A percentile compares a stretch with the other conserved stretches of the same genome.
Evolutionary conservation across 2,797 vertebrate species (phyloP).

Genomic region (Halcyon leucocephala): DNA sequence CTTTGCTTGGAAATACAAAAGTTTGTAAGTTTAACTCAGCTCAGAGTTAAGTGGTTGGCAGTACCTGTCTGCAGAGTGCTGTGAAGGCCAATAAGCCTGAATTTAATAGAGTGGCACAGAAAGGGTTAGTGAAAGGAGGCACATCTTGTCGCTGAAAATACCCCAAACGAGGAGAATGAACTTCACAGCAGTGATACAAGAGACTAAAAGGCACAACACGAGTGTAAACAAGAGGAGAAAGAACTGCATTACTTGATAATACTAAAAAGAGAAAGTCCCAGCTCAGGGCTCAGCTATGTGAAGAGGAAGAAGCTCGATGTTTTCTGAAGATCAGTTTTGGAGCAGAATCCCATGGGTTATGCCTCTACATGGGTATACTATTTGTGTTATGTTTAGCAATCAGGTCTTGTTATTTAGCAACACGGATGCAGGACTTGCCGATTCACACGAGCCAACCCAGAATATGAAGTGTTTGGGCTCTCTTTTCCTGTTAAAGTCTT

Average conservation of each 20-base stretch:
- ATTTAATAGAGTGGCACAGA: slow-evolving; percentile 35
- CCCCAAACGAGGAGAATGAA: slow-evolving; percentile 48
- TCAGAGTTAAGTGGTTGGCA: slow-evolving; percentile 5
- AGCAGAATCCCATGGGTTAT: slow-evolving; percentile 41
- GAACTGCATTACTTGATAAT: not conserved
- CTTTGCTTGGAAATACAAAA: not conserved
- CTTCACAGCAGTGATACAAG: slow-evolving; percentile 53
- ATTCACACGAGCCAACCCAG: slow-evolving; percentile 55
- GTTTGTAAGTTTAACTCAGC: not conserved
- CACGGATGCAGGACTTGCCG: slow-evolving; percentile 47
- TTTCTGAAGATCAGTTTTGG: not conserved
- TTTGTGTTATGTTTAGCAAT: slow-evolving; percentile 36
- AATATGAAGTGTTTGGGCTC: slow-evolving; percentile 59
- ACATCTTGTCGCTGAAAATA: slow-evolving; percentile 25
- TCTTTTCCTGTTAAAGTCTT: slow-evolving; percentile 64
- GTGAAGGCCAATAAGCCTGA: not conserved
- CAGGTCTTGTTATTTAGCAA: slow-evolving; percentile 39
- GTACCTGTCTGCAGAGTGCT: not conserved
- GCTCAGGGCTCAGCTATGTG: slow-evolving; percentile 50
- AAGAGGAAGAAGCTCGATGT: not conserved
- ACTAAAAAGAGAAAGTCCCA: slow-evolving; percentile 51
- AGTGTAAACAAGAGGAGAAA: slow-evolving; percentile 56
- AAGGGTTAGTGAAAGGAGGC: slow-evolving; percentile 9
- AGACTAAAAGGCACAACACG: slow-evolving; percentile 21
- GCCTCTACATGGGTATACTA: slow-evolving; percentile 61